Conservation (phyloP, 2,113 vertebrate genomes). For the Micronycteris hirsuta region DNA sequence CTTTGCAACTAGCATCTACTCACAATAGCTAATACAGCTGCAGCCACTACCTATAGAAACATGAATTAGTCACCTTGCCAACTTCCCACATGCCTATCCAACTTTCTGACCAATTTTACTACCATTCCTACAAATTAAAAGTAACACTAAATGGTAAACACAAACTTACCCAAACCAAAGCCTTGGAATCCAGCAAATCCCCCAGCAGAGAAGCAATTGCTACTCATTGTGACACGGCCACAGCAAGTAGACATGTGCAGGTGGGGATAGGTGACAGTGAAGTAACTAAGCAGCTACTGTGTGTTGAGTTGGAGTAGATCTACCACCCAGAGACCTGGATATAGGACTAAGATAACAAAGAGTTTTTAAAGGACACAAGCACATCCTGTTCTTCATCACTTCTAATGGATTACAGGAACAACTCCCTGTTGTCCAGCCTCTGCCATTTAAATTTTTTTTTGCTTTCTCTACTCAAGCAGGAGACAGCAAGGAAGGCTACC, state of each 20-base stretch:
- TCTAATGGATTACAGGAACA: not conserved
- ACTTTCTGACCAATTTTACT: slow-evolving; percentile 39
- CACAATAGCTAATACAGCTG: not conserved
- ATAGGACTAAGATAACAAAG: not conserved
- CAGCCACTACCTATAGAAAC: not conserved
- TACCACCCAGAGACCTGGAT: not conserved
- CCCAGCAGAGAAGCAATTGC: slow-evolving; percentile 19
- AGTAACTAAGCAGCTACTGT: not conserved
- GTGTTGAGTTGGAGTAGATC: not conserved
- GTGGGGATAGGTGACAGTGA: not conserved
- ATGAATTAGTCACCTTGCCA: not conserved
- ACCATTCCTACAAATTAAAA: slow-evolving; percentile 21
- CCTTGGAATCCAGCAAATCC: not conserved
- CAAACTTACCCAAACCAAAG: not conserved
- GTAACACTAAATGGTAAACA: slow-evolving; percentile 15
- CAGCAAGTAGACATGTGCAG: not conserved
- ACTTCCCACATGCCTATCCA: not conserved
- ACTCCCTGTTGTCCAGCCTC: not conserved
- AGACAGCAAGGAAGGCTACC: not conserved
- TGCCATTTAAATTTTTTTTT: not conserved
- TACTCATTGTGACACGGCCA: not conserved
- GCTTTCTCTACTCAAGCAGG: not conserved
- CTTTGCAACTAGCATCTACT: not conserved
- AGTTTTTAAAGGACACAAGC: not conserved
- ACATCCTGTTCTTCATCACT: not conserved